Percentiles rank a stretch among this genome's conserved stretches.
phyloP scores from a whole-genome alignment of 2,888 invertebrate species.

The Cryptocephalus primarius region DNA sequence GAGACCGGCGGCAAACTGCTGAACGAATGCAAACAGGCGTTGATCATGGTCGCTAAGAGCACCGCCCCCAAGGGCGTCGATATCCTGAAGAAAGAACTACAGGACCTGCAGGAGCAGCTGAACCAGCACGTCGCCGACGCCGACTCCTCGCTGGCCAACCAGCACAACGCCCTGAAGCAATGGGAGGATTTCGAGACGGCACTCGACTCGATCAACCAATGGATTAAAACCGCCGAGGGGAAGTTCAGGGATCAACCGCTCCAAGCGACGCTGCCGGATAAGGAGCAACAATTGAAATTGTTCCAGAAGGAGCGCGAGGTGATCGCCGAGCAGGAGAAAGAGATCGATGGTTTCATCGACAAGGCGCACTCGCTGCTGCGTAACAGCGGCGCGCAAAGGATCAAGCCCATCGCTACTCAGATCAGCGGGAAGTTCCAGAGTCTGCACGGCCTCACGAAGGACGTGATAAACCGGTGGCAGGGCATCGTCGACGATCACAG shows the following conservation, averaged over 20 bases:
- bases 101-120: constrained; percentile 54
- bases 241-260: constrained; percentile 79
- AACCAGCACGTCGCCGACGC: constrained; percentile 57
- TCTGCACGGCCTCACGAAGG: constrained; percentile 70
- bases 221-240: constrained; percentile 77
- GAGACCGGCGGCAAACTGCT: constrained; percentile 54
- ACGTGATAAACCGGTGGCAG: constrained; percentile 76
- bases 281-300: constrained; percentile 59
- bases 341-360: constrained; percentile 81
- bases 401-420: constrained; percentile 80
- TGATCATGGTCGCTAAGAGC: constrained; percentile 57
- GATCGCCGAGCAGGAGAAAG: constrained; percentile 69
- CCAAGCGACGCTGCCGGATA: constrained; percentile 70
- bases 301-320: constrained; percentile 65
- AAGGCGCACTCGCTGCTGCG: constrained; percentile 79
- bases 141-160: constrained; percentile 41
- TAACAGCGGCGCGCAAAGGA: constrained; percentile 70
- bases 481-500: constrained; percentile 74
- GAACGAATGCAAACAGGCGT: constrained; percentile 55
- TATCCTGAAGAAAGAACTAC: constrained; percentile 60
- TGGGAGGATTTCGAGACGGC: constrained; percentile 83
- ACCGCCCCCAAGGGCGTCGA: constrained; percentile 73
- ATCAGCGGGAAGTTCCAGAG: constrained; percentile 66
- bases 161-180: constrained; percentile 62
- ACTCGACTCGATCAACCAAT: constrained; percentile 68